A percentile compares a stretch with the other conserved stretches of the same genome.
These are phyloP conservation scores for Eremophila alpestris DNA, from an alignment of 2,797 vertebrate species.

Conservation along the genomic window DNA sequence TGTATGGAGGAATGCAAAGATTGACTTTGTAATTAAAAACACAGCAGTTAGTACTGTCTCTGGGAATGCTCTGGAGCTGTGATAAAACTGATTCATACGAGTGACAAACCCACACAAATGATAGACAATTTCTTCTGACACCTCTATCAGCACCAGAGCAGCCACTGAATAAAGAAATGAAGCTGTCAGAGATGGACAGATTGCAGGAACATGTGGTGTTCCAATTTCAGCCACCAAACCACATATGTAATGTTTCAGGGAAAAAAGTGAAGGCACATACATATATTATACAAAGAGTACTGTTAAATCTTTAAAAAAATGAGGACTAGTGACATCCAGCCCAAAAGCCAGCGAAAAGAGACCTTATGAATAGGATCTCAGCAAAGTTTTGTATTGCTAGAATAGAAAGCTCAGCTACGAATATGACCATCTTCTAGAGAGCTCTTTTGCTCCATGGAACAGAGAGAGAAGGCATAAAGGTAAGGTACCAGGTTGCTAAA, in stretches of 20 bases:
- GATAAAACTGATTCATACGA: slow-evolving; percentile 30
- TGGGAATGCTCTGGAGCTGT: slow-evolving; percentile 15
- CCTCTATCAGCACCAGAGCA: slow-evolving; percentile 30
- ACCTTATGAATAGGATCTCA: not conserved
- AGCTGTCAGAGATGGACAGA: slow-evolving; percentile 30
- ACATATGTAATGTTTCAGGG: not conserved
- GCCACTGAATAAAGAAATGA: not conserved
- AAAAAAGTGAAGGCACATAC: not conserved
- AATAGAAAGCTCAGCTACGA: not conserved
- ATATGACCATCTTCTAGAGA: not conserved
- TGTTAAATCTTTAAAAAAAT: not conserved
- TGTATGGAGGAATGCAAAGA: slow-evolving; percentile 12
- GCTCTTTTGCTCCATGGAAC: not conserved
- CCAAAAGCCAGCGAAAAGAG: not conserved
- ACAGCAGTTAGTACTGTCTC: not conserved
- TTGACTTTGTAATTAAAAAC: slow-evolving; percentile 34
- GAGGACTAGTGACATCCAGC: not conserved
- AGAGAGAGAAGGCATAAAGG: not conserved
- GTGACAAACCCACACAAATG: slow-evolving; percentile 7
- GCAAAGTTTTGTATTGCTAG: not conserved
- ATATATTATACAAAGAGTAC: not conserved
- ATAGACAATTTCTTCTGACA: slow-evolving; percentile 42
- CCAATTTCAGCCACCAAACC: slow-evolving; percentile 19
- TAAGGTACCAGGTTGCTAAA: not conserved
- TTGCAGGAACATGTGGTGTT: not conserved